Evolutionary conservation across 2,888 invertebrate genomes (phyloP), one percentile per base, ranked within the genome.

Genomic region (Leptinotarsa juncta): DNA sequence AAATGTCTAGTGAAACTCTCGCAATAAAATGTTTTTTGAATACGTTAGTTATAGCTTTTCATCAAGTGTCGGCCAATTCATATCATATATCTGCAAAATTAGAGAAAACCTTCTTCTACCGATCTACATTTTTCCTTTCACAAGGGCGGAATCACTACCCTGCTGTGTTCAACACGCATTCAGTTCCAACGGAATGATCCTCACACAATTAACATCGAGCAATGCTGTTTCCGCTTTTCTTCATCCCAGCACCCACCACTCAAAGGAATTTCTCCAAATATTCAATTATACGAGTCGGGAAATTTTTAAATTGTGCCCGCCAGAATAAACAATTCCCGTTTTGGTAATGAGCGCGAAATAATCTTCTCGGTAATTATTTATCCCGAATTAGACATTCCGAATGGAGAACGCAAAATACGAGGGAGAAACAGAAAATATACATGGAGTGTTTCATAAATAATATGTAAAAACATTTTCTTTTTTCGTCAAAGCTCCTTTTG

Each of bases 261-360:
- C 62, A 62, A 62, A 62, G 62, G 62, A 62, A 32, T 62, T 42
- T n/a, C 62, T 62, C 42, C 62, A 62, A 62, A 62, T 62, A 62
- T 62, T 42, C 62, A 62, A 62, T 62, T 62, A 62, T 42, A 62
- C 62, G 1, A 42, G n/a, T 20, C n/a, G 62, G 32, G 62, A 62
- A 62, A n/a, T 62, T 62, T 62, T 62, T 62, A 62, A 62, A 62
- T 62, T 42, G 42, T 62, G 62, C 62, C 42, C n/a, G 15, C 42
- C 42, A 62, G 62, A 62, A 62, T 62, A 62, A 62, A 62, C 62
- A 62, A 62, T 32, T 16, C 62, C n/a, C 32, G n/a, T n/a, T 42
- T n/a, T 42, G 32, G 62, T 62, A 62, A 62, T 62, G 26, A 62
- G 16, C 62, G 42, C 32, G 62, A 26, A 32, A 62, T 62, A 62